Base-by-base conservation (phyloP, 1,140 invertebrate species). In the Drosophila kikkawai region DNA sequence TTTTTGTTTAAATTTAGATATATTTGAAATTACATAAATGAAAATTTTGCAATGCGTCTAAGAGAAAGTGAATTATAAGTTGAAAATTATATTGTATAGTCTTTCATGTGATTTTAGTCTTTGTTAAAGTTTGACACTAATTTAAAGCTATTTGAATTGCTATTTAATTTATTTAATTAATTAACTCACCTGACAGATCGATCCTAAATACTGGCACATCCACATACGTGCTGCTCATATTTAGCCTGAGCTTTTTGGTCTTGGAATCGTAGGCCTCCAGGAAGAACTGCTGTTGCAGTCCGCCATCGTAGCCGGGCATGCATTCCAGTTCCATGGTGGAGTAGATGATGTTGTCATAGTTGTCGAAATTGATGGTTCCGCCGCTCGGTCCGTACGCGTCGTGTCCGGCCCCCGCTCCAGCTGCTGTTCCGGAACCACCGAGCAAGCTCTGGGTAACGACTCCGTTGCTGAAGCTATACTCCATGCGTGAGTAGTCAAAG, bases 261-360 rank as follows among this genome's bases (percentile, higher is more conserved):
- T 94, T 87, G 0, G 95, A 95, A 70, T 97, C 96, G 77, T 96
- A 95, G 2, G 97, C 96, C 92, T 98, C 97, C 50, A 98, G 92
- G 34, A 96, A 93, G 92, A 98, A 98, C 48, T 95, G 95, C 92
- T 98, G 97, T 17, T 96, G 95, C 11, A 98, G 93, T 0, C 97
- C 97, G 7, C 97, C 97, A 77, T 98, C 97, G 92, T 97, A 98
- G 55, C 93, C 91, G 9, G 93, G 91, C 75, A 93, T 84, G 77
- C 92, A 93, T 65, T 93, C 91, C 57, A 93, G 79, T 44, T 93
- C 92, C 91, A 93, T 93, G 19, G 91, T 91, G 29, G 92, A 92
- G 80, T 92, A 92, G 53, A 92, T 87, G 26, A 92, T 92, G 81
- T 92, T 92, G 75, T 92, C 91, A 55, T 92, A 92, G 77, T 92